These are phyloP conservation scores for Acronicta aceris DNA, from an alignment of 2,888 invertebrate genomes.

Conservation along the genomic window DNA sequence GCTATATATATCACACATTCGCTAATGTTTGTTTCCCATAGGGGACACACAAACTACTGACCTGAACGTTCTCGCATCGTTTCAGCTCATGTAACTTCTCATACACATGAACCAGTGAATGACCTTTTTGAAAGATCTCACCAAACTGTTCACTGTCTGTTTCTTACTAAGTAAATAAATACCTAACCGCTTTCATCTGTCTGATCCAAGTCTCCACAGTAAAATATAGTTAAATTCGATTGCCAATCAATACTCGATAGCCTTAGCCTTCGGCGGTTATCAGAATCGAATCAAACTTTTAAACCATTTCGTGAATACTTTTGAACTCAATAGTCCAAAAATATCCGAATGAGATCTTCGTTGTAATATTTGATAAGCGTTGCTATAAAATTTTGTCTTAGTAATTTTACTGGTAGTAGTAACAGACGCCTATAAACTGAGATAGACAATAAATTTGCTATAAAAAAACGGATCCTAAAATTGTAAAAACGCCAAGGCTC, in stretches of 20 bases:
- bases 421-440: constrained; percentile 50
- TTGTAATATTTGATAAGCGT: constrained; percentile 45
- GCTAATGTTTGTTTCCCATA: no score
- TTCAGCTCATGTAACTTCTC: no score
- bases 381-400: constrained; percentile 39
- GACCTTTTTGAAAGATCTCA: no score
- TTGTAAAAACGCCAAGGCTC: constrained; percentile 30
- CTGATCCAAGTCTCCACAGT: background rate
- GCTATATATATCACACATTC: no score
- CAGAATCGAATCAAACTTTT: constrained; percentile 43
- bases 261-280: constrained; percentile 16
- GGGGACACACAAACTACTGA: no score
- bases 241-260: constrained; percentile 31
- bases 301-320: constrained; percentile 28
- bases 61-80: no score
- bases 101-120: no score
- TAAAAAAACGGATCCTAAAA: constrained; percentile 48
- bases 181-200: background rate
- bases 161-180: no score
- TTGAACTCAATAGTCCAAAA: constrained; percentile 40
- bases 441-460: constrained; percentile 51
- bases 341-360: constrained; percentile 25
- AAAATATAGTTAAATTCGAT: constrained; percentile 10
- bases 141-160: no score
- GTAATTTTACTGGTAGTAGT: constrained; percentile 43